Percentiles rank a stretch among this genome's conserved stretches.
Evolutionary conservation across 2,113 vertebrate genomes (phyloP).

Genomic region (Aptenodytes forsteri): DNA sequence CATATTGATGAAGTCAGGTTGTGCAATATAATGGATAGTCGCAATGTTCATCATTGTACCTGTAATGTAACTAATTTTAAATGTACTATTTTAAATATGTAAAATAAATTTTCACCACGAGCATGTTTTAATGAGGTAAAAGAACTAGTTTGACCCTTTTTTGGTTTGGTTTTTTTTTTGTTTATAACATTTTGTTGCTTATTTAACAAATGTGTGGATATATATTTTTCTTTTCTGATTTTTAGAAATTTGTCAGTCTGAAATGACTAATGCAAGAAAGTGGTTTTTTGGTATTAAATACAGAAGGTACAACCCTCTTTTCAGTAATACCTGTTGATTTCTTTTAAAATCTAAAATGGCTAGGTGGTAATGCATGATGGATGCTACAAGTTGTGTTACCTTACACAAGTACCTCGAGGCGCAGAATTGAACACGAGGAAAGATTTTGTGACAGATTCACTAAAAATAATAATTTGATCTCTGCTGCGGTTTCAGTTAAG

Average conservation of each 20-base stretch:
- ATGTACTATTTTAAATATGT: constrained; percentile 99
- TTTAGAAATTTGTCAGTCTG: constrained; percentile 68
- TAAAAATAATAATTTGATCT: constrained; percentile 9
- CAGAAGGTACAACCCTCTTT: constrained; percentile 65
- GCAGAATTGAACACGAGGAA: not conserved
- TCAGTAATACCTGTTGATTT: constrained; percentile 58
- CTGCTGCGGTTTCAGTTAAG: not conserved
- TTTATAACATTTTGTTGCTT: constrained; percentile 67
- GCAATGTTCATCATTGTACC: constrained; percentile 91
- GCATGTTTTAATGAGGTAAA: constrained; percentile 89
- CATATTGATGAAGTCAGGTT: constrained; percentile 91
- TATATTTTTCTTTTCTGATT: constrained; percentile 67
- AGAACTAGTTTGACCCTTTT: constrained; percentile 71
- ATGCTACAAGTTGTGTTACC: not conserved
- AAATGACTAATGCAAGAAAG: constrained; percentile 63
- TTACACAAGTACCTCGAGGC: not conserved
- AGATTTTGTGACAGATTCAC: not conserved
- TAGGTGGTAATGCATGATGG: constrained; percentile 1
- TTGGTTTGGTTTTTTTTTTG: constrained; percentile 17
- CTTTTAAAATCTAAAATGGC: constrained; percentile 30
- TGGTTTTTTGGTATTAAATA: constrained; percentile 67
- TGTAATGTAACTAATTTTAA: constrained; percentile 96
- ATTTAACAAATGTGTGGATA: constrained; percentile 72
- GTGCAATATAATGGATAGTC: constrained; percentile 94
- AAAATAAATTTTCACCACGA: constrained; percentile 96